Conservation (phyloP, 2,888 invertebrate genomes). For the Ophraella communa region DNA sequence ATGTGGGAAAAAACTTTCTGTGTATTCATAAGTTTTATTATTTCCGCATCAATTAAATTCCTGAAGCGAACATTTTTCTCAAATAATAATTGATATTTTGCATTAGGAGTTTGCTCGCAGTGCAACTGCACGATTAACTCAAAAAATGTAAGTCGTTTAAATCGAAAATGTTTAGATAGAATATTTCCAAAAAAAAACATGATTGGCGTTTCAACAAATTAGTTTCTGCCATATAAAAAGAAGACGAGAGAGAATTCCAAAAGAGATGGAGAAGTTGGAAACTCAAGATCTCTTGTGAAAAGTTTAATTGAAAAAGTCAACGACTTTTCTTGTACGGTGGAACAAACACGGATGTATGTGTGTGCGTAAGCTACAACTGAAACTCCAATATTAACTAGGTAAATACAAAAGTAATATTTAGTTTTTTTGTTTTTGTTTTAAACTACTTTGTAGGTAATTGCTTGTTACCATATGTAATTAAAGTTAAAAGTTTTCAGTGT, state of each 20-base stretch:
- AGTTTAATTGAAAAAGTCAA: conserved; percentile 49
- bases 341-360: conserved; percentile 20
- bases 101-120: too few species aligned
- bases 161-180: conserved; percentile 42
- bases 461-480: too few species aligned
- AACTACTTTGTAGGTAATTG: too few species aligned
- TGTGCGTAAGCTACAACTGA: conserved; percentile 4
- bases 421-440: too few species aligned
- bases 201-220: conserved; percentile 49
- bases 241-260: conserved; percentile 32
- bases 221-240: conserved; percentile 47
- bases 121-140: not conserved
- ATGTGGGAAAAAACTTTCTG: too few species aligned
- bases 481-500: too few species aligned
- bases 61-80: too few species aligned
- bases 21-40: too few species aligned
- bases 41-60: too few species aligned
- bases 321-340: conserved; percentile 34
- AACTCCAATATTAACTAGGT: not conserved
- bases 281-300: conserved; percentile 43
- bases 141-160: conserved; percentile 33
- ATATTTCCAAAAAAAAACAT: conserved; percentile 45
- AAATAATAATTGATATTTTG: too few species aligned
- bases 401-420: not conserved
- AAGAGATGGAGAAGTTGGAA: conserved; percentile 21